phyloP scores from a whole-genome alignment of 53 echinoderm and acorn worm genomes.

The Stichopus horrens region DNA sequence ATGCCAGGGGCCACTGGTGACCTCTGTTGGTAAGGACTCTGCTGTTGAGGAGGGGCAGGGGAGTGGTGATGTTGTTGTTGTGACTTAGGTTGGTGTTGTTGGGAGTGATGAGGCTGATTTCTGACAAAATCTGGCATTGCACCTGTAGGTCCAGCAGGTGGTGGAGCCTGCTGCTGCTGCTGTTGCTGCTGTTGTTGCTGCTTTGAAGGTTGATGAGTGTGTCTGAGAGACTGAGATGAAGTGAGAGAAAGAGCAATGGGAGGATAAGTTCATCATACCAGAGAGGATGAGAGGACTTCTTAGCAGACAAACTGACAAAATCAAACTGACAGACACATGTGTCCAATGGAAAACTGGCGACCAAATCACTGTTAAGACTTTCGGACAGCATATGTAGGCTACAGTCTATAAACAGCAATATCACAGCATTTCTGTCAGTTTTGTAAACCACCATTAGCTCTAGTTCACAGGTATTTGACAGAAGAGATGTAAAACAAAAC shows the following conservation, averaged over 20 bases:
- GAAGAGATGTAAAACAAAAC: too few species aligned
- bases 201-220: neutral
- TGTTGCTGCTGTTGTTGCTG: neutral
- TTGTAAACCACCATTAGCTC: too few species aligned
- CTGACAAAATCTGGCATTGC: slow-evolving; percentile 21
- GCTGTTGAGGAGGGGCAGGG: neutral
- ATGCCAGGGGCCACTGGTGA: slow-evolving; percentile 3
- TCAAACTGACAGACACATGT: neutral
- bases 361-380: too few species aligned
- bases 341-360: too few species aligned
- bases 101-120: slow-evolving; percentile 10
- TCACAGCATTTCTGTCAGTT: too few species aligned
- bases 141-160: slow-evolving; percentile 27
- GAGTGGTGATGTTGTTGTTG: slow-evolving; percentile 13
- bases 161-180: neutral
- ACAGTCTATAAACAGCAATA: too few species aligned
- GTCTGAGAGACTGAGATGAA: neutral
- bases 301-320: neutral
- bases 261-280: neutral
- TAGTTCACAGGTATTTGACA: too few species aligned
- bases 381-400: too few species aligned
- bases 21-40: slow-evolving; percentile 14
- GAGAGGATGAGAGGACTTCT: neutral
- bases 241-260: neutral
- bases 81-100: neutral